phyloP scores from a whole-genome alignment of 64 coral and sea anemone species.

The Stichodactyla mertensii region DNA sequence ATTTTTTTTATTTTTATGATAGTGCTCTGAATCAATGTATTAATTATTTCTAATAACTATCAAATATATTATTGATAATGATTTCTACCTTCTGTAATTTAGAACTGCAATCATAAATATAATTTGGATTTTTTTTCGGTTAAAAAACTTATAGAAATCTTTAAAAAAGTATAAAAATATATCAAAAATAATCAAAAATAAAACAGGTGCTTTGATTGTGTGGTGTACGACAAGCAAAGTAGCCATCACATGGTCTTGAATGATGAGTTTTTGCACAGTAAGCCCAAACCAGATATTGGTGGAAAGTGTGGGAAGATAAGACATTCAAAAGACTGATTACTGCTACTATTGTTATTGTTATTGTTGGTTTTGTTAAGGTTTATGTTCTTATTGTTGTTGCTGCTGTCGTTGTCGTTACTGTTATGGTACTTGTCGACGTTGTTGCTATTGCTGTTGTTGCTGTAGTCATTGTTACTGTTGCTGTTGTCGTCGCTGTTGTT shows the following conservation, averaged over 20 bases:
- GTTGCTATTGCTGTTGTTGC: not conserved
- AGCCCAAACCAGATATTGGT: not conserved
- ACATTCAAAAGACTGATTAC: not conserved
- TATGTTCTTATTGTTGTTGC: not conserved
- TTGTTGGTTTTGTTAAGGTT: not conserved
- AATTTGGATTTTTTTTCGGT: not conserved
- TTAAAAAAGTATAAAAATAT: constrained; percentile 9
- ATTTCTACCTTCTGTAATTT: not conserved
- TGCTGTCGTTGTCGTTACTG: not conserved
- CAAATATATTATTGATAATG: constrained; percentile 10
- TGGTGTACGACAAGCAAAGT: not conserved
- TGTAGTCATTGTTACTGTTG: not conserved
- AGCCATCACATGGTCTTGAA: constrained; percentile 26
- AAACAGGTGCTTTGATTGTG: not conserved
- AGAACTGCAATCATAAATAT: constrained; percentile 2
- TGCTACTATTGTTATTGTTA: not conserved
- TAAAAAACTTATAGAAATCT: not conserved
- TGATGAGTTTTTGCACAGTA: not conserved
- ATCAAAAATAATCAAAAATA: not conserved
- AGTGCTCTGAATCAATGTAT: constrained; percentile 52
- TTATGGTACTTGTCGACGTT: not conserved
- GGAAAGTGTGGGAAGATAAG: not conserved
- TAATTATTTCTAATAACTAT: constrained; percentile 29
- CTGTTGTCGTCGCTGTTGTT: not conserved
- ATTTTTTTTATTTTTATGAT: constrained; percentile 38